A percentile compares a stretch with the other conserved stretches of the same genome.
These are phyloP conservation scores for Gambelia wislizenii DNA, from an alignment of 2,797 vertebrate genomes.

Conservation along the genomic window DNA sequence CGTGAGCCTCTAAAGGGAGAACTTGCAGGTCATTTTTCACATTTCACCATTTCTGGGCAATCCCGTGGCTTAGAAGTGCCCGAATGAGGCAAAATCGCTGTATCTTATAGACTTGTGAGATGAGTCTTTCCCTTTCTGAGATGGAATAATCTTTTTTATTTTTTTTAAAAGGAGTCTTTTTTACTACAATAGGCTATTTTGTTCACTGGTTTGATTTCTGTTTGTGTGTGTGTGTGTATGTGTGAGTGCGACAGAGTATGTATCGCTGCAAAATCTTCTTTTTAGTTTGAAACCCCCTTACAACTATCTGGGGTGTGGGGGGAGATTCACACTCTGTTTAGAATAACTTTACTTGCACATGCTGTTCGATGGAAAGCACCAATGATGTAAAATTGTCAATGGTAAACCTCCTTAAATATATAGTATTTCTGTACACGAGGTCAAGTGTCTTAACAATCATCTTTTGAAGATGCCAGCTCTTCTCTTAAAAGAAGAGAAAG, in stretches of 20 bases:
- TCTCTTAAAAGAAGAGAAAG: constrained; percentile 63
- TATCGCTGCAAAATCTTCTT: neutral
- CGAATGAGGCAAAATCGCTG: constrained; percentile 64
- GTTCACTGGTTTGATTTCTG: constrained; percentile 4
- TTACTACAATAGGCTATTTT: constrained; percentile 69
- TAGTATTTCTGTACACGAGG: constrained; percentile 76
- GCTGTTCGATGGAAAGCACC: constrained; percentile 73
- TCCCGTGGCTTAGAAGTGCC: constrained; percentile 66
- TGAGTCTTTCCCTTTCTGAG: constrained; percentile 71
- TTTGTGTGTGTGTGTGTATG: constrained; percentile 13
- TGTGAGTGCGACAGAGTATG: constrained; percentile 10
- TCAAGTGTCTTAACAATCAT: constrained; percentile 64
- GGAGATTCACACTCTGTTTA: constrained; percentile 65
- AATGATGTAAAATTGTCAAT: constrained; percentile 78
- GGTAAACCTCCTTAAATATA: constrained; percentile 77
- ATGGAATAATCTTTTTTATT: constrained; percentile 70
- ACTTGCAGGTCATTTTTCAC: constrained; percentile 66
- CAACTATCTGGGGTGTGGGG: neutral
- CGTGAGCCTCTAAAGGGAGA: constrained; percentile 75
- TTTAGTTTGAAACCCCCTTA: neutral
- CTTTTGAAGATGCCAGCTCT: constrained; percentile 69
- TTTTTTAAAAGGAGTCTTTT: constrained; percentile 61
- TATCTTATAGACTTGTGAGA: constrained; percentile 71
- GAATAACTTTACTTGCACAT: constrained; percentile 67
- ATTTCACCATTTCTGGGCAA: constrained; percentile 61